Evolutionary conservation across 2,888 invertebrate species (phyloP).

Genomic region (Rhagonycha fulva): DNA sequence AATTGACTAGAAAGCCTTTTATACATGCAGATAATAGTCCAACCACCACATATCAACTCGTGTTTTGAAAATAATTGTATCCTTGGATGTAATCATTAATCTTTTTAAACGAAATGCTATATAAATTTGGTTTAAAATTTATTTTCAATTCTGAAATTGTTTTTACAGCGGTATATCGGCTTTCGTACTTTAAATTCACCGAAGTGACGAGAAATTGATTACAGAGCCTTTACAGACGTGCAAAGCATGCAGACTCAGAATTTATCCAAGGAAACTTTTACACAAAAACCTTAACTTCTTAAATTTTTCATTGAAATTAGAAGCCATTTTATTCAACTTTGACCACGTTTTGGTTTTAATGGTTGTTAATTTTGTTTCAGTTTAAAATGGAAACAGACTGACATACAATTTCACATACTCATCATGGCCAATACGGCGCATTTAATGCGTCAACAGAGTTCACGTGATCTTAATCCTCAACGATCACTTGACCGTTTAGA

Average conservation of each 20-base stretch:
- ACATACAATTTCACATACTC: slow-evolving; percentile 3
- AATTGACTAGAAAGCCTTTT: too few species aligned
- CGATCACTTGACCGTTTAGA: slow-evolving; percentile 84
- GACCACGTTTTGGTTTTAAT: not conserved
- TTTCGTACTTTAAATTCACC: not conserved
- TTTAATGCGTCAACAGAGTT: slow-evolving; percentile 85
- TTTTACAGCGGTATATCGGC: not conserved
- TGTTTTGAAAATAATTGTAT: too few species aligned
- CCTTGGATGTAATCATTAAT: too few species aligned
- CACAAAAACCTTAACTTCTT: not conserved
- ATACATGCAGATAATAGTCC: too few species aligned
- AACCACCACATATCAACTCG: too few species aligned
- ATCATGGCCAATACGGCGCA: slow-evolving; percentile 89
- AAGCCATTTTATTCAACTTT: not conserved
- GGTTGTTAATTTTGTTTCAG: slow-evolving; percentile 3
- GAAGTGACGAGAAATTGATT: slow-evolving; percentile 1
- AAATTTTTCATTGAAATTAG: not conserved
- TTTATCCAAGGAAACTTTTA: not conserved
- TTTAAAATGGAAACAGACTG: slow-evolving; percentile 20
- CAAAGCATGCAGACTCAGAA: not conserved
- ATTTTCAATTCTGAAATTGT: not conserved
- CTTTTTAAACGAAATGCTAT: too few species aligned
- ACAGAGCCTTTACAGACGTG: not conserved
- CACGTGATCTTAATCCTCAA: slow-evolving; percentile 78
- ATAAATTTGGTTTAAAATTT: not conserved